Evolutionary conservation across 2,888 invertebrate genomes (phyloP), one percentile per base, ranked within the genome.

Genomic region (Ceratothoa steindachneri): DNA sequence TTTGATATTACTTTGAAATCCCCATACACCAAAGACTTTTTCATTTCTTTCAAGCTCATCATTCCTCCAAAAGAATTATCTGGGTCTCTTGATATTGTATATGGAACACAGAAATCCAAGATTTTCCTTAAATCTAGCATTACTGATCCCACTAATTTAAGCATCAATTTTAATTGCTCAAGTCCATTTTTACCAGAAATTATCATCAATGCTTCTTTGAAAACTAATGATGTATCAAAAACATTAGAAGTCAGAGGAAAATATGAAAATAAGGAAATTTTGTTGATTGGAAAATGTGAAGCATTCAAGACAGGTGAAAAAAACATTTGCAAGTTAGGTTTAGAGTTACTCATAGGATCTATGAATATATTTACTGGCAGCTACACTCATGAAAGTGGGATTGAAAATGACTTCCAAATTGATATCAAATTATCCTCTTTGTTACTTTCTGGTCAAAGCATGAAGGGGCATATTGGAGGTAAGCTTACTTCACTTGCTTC

Each of bases 1-100:
- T 71, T 60, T 9, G 30, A 30, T 22, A 67, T 71, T 19, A 67
- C 30, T 65, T 72, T 77, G 41, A 74, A 60, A 12, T 71, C 77
- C 28, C 74, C 72, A 19, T 64, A 74, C 60, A 72, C 69, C 7
- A 64, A 77, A 30, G 55, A 69, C 2, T 29, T 74, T 9, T 29
- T 30, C 15, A 60, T 72, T 9, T 69, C 71, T 4, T 55, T 77
- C 24, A 30, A 55, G 30, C 67, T 71, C 30, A 52, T 52, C 29
- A n/a, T 77, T n/a, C n/a, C 19, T 24, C n/a, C 68, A 24, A 29
- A 52, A 2, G 30, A 55, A n/a, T 28, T 73, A 22, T 31, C 64
- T 29, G 29, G 67, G 30, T 52, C 29, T 12, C 53, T 73, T 12
- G 65, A 71, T 28, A 52, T 53, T 27, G 68, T 55, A 30, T 73